phyloP scores from a whole-genome alignment of 2,113 vertebrate genomes.

The Pandion haliaetus region DNA sequence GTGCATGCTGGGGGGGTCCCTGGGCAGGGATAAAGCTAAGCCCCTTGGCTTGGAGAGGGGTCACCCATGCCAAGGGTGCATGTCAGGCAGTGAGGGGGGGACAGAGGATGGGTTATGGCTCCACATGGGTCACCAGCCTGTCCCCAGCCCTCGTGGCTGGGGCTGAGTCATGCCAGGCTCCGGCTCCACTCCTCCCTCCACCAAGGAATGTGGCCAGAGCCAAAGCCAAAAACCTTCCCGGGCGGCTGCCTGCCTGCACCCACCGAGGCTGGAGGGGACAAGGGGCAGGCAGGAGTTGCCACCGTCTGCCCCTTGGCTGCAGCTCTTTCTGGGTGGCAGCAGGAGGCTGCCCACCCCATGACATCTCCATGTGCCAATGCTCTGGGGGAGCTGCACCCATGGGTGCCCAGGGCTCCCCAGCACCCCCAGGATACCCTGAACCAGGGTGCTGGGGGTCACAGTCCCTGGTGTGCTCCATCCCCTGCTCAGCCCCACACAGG shows the following conservation, averaged over 20 bases:
- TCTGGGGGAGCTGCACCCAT: accelerated
- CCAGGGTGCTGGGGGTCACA: not conserved
- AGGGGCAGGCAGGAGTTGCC: not conserved
- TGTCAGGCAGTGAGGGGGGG: not conserved
- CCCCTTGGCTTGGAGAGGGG: not conserved
- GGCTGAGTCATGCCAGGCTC: not conserved
- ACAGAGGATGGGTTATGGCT: not conserved
- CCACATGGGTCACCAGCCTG: not conserved
- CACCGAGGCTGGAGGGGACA: too few relatives aligned
- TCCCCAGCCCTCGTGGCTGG: not conserved
- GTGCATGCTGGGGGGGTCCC: accelerated
- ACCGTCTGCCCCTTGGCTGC: not conserved
- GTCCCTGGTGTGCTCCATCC: not conserved
- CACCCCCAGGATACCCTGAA: not conserved
- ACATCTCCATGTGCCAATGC: accelerated
- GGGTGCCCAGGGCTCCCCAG: not conserved
- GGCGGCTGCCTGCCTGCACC: not conserved
- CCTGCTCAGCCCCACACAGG: not conserved
- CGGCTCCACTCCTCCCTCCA: not conserved
- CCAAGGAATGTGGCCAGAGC: not conserved
- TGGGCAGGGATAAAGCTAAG: not conserved
- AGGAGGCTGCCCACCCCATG: accelerated
- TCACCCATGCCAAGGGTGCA: accelerated
- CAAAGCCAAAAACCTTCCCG: not conserved
- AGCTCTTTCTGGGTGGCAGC: accelerated